Evolutionary conservation across 2,888 invertebrate species (phyloP).

Genomic region (Drosophila kuntzei): DNA sequence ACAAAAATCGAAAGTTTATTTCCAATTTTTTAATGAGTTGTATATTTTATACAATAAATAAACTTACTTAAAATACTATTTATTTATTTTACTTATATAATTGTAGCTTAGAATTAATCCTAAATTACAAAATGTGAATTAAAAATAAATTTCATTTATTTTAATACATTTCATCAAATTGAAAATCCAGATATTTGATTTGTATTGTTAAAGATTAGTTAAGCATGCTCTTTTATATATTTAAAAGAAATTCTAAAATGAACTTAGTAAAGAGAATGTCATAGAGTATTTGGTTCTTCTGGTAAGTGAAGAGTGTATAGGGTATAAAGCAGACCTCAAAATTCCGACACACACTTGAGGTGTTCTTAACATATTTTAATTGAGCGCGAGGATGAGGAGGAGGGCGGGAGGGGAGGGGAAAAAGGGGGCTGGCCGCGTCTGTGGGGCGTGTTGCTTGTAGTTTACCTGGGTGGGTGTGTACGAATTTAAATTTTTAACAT

Average conservation of each 20-base stretch:
- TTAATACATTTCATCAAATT: too few relatives aligned
- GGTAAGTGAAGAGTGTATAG: conserved; percentile 6
- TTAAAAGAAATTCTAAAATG: not conserved
- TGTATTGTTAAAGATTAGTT: too few relatives aligned
- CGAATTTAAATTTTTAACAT: conserved; percentile 77
- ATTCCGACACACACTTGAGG: conserved; percentile 40
- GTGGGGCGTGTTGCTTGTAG: conserved; percentile 47
- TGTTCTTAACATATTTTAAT: conserved; percentile 49
- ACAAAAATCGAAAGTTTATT: too few relatives aligned
- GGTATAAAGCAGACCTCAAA: conserved; percentile 23
- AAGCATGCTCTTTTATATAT: too few relatives aligned
- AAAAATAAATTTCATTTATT: too few relatives aligned
- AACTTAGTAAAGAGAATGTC: not conserved
- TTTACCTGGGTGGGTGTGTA: conserved; percentile 70
- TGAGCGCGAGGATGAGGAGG: conserved; percentile 1
- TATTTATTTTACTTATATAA: too few relatives aligned
- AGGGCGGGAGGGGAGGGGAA: not conserved
- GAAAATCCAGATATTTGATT: too few relatives aligned
- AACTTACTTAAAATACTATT: too few relatives aligned
- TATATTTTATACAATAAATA: too few relatives aligned
- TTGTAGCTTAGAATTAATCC: too few relatives aligned
- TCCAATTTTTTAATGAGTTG: too few relatives aligned
- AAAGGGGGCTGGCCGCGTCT: conserved; percentile 7
- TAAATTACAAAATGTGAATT: too few relatives aligned
- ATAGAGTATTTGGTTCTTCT: not conserved